Percentiles rank a stretch among this genome's conserved stretches.
These are phyloP conservation scores for Lycocerus yunnanus DNA, from an alignment of 2,888 invertebrate genomes.

Conservation along the genomic window DNA sequence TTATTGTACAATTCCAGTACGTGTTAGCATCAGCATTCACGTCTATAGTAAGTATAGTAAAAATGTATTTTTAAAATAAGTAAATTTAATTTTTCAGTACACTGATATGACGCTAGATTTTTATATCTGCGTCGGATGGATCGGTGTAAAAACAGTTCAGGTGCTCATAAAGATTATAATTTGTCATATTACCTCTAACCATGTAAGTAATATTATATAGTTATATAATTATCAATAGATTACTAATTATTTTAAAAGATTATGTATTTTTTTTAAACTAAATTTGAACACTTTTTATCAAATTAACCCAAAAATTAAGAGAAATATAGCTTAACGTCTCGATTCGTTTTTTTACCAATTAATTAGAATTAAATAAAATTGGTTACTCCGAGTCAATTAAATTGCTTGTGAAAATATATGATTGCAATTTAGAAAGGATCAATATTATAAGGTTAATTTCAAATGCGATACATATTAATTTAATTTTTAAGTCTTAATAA, in stretches of 20 bases:
- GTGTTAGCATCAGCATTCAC: background rate
- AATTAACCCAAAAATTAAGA: background rate
- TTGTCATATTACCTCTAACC: slow-evolving; percentile 10
- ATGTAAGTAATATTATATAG: background rate
- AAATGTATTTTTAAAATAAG: background rate
- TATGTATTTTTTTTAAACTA: too few relatives aligned
- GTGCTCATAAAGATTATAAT: background rate
- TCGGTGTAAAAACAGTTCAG: background rate
- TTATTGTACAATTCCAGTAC: background rate
- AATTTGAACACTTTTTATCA: background rate
- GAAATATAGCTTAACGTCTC: background rate
- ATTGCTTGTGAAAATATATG: slow-evolving; percentile 1
- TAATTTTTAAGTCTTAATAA: background rate
- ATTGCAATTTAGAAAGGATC: background rate
- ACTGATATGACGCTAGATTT: background rate
- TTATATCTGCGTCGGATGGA: background rate
- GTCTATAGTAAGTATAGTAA: background rate
- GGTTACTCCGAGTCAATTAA: background rate
- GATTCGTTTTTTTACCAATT: background rate
- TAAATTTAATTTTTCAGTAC: background rate
- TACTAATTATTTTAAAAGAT: too few relatives aligned
- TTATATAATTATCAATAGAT: background rate
- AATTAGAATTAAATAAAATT: slow-evolving; percentile 5
- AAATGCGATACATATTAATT: background rate
- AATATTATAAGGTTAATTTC: background rate